phyloP scores from a whole-genome alignment of 2,113 vertebrate genomes.

The Girardinichthys multiradiatus region DNA sequence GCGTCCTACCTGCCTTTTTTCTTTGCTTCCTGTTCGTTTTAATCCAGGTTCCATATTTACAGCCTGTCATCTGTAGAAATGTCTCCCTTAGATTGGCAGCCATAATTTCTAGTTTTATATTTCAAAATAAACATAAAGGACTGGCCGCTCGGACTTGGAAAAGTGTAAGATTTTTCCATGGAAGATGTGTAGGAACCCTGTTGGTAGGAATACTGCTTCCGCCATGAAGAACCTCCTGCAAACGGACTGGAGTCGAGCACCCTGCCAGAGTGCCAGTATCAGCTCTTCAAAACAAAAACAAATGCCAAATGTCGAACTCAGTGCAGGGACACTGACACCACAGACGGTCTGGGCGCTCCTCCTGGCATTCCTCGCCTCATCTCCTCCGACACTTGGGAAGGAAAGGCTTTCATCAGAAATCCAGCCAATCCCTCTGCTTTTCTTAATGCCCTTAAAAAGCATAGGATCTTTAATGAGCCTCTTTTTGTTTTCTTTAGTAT shows the following conservation, averaged over 20 bases:
- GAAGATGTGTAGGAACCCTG: not conserved
- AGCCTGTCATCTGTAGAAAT: not conserved
- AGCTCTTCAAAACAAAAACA: constrained; percentile 42
- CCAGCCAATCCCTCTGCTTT: constrained; percentile 49
- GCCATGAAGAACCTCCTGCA: constrained; percentile 15
- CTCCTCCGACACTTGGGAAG: constrained; percentile 20
- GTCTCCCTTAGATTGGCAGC: not conserved
- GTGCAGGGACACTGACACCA: constrained; percentile 49
- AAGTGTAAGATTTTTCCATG: not conserved
- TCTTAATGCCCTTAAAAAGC: constrained; percentile 57
- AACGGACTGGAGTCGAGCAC: constrained; percentile 43
- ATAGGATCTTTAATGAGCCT: constrained; percentile 56
- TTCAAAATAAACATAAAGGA: not conserved
- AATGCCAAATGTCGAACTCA: constrained; percentile 65
- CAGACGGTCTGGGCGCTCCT: constrained; percentile 40
- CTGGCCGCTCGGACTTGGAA: not conserved
- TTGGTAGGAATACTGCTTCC: constrained; percentile 29
- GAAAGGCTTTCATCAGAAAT: constrained; percentile 46
- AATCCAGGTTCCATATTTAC: not conserved
- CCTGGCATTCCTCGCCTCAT: constrained; percentile 50
- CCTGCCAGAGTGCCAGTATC: constrained; percentile 68
- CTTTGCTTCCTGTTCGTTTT: no score
- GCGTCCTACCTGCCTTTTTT: no score
- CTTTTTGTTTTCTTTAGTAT: constrained; percentile 51
- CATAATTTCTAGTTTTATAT: no score